Percentiles rank a stretch among this genome's conserved stretches.
Conservation (phyloP, 2,888 invertebrate genomes). For the Bimastos eiseni region DNA sequence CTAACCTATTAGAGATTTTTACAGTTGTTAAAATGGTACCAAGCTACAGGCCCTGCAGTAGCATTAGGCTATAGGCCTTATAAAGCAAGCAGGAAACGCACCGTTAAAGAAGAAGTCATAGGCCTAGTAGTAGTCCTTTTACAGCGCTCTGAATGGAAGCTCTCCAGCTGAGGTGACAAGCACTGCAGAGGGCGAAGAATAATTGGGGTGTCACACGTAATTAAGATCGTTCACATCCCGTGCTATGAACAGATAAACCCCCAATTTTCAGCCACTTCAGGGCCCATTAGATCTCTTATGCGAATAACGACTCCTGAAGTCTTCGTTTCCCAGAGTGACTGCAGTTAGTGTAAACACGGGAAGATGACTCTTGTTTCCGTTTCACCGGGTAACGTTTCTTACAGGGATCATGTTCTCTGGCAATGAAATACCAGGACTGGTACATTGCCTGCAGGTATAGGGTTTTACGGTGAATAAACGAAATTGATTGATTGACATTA, state of each 20-base stretch:
- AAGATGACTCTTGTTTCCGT: not conserved
- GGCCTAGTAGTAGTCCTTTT: not conserved
- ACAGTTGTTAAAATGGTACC: too few species aligned
- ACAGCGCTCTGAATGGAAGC: not conserved
- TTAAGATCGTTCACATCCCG: not conserved
- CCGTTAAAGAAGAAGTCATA: not conserved
- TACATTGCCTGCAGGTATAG: not conserved
- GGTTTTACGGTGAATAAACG: too few species aligned
- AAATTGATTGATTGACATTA: too few species aligned
- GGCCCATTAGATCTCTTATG: not conserved
- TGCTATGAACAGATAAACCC: not conserved
- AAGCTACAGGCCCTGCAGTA: too few species aligned
- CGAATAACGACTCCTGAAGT: not conserved
- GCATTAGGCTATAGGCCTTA: too few species aligned
- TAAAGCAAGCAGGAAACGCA: too few species aligned
- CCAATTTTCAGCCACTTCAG: slow-evolving; percentile 26
- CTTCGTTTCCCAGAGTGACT: not conserved
- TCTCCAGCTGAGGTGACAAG: not conserved
- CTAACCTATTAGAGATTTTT: too few species aligned
- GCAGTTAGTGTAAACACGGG: not conserved
- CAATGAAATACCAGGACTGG: not conserved
- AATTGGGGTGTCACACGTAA: slow-evolving; percentile 15
- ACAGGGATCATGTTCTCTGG: not conserved
- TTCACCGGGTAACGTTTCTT: not conserved
- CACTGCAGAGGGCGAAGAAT: not conserved